Base-by-base conservation (phyloP, 2,797 vertebrate genomes). In the Atherinosoma microstoma region DNA sequence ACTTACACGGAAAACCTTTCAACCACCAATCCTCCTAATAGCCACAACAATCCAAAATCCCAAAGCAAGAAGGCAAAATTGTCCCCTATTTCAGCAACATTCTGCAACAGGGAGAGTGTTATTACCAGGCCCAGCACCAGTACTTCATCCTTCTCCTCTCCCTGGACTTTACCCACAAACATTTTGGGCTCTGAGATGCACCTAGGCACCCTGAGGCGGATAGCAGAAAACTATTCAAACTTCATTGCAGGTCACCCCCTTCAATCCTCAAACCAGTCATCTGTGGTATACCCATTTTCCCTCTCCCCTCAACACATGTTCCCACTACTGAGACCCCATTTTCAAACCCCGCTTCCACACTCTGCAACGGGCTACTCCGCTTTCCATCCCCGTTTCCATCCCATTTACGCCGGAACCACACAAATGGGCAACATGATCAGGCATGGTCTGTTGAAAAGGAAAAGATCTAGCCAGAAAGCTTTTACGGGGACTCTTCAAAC, bases 221-320 rank as follows among this genome's bases (percentile, higher is more conserved):
- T 93, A 66, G 61, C 93, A 7, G 78, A 90, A 35, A 91, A 88
- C 84, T 93, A 89, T 65, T 84, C 90, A 27, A 89, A 84, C 75
- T 59, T 93, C 4, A 67, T 92, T 20, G 69, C 89, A 27, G 51
- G 84, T 29, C 87, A 87, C n/a, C 70, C 89, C 22, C 78, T 83
- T 32, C 90, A 82, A 12, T 54, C 84, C 40, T 66, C 79, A 16
- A 77, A 74, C 77, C 85, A 76, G 65, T 18, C 90, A 72, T 63
- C 89, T n/a, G 20, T 83, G 60, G 62, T 85, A 0, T 90, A 90
- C 69, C 87, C 94, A 0, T 87, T 91, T 64, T 80, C 91, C 22
- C 27, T 91, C 22, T 62, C 85, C 29, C n/a, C 74, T 15, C 83
- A 81, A 3, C 87, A 85, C 38, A 58, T 93, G 67, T 85, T 92